phyloP scores from a whole-genome alignment of 2,888 invertebrate genomes.

The Chalcis sispes region DNA sequence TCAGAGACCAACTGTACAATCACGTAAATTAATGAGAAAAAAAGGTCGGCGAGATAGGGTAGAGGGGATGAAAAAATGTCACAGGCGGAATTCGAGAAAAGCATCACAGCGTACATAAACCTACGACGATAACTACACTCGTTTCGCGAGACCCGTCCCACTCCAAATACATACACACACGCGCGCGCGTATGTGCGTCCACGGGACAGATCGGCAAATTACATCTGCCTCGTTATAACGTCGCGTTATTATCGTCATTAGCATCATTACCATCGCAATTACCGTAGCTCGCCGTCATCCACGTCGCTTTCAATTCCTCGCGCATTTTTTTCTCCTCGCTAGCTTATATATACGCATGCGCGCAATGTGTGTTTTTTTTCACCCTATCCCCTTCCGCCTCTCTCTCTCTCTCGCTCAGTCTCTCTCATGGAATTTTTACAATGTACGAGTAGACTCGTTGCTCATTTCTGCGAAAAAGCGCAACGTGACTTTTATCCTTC shows the following conservation, averaged over 20 bases:
- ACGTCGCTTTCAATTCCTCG: slow-evolving; percentile 34
- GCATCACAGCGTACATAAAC: neutral
- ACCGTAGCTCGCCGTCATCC: slow-evolving; percentile 14
- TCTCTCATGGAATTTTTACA: neutral
- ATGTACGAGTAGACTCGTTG: neutral
- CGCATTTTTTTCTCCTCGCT: neutral
- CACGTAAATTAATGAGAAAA: no score
- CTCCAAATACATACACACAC: no score
- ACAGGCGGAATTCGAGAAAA: neutral
- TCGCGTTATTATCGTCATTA: slow-evolving; percentile 49
- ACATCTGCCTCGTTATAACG: slow-evolving; percentile 33
- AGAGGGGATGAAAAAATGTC: no score
- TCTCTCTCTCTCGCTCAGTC: neutral
- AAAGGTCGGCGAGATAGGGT: no score
- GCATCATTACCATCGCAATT: slow-evolving; percentile 47
- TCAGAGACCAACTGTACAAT: no score
- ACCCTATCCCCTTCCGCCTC: neutral
- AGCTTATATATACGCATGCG: neutral
- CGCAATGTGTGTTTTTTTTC: slow-evolving; percentile 6
- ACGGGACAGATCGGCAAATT: neutral
- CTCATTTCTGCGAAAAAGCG: neutral
- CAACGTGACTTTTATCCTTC: slow-evolving; percentile 14
- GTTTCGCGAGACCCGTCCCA: neutral
- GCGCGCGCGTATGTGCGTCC: neutral
- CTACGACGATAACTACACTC: neutral